Base-by-base conservation (phyloP, 2,888 invertebrate species). In the Mythimna albipuncta region DNA sequence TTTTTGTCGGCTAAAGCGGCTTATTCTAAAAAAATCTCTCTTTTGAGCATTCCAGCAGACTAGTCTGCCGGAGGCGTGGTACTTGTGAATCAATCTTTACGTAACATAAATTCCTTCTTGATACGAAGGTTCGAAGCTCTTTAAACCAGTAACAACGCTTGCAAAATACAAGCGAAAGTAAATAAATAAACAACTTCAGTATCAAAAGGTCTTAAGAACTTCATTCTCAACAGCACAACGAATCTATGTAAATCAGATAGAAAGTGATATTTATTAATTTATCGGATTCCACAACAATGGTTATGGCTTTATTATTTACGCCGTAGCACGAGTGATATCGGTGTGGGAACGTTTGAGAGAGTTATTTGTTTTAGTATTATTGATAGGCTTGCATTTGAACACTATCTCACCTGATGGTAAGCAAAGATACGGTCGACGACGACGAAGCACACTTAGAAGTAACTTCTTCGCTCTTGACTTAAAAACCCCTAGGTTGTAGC, bases 201-300 rank as follows among this genome's bases (percentile, higher is more conserved):
- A 65, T 63, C 41, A 73, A 67, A 77, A 82, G 61, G 57, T 69
- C n/a, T 47, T 32, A 62, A 67, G 57, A 67, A 50, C 57, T 68
- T 58, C 19, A 77, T 69, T 69, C 35, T 57, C 35, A 73, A 79
- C n/a, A 71, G 70, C 80, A 79, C 70, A 75, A 67, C 70, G 71
- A 83, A 75, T 75, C 47, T 75, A 75, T 75, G 77, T 65, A 85
- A 74, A 83, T 75, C 55, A 63, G 63, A 54, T 75, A 83, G 83
- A 84, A 85, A 84, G 83, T 68, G 72, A 61, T 21, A 62, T 62
- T 11, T 64, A 69, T 75, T 72, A 74, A 72, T 72, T 77, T 77
- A 81, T 74, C 58, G 41, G 62, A 81, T 73, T 47, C 65, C 57
- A 57, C 71, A 72, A 82, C 69, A 83, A 83, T 57, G 26, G 26